phyloP scores from a whole-genome alignment of 2,113 vertebrate species.

The Festucalex cinctus region DNA sequence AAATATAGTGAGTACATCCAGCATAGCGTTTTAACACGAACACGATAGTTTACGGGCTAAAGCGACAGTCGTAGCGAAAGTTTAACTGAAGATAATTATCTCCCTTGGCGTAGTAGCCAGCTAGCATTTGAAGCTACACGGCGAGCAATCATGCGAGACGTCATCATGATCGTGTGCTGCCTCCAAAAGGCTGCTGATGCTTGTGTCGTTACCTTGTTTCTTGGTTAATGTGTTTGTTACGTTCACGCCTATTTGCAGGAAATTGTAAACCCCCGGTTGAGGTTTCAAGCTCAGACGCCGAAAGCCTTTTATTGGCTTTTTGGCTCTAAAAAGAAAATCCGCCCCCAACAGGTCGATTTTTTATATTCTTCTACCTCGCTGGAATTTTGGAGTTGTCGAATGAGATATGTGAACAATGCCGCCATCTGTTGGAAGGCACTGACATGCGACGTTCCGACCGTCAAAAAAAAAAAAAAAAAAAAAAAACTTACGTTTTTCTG shows the following conservation, averaged over 20 bases:
- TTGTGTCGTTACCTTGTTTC: conserved; percentile 37
- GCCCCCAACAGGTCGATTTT: conserved; percentile 47
- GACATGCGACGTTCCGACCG: neutral
- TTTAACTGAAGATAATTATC: neutral
- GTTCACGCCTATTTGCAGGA: conserved; percentile 14
- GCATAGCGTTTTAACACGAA: neutral
- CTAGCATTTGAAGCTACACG: conserved; percentile 1
- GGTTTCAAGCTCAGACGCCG: conserved; percentile 31
- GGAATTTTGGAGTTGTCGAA: neutral
- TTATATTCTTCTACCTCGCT: conserved; percentile 3
- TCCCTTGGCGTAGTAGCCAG: conserved; percentile 44
- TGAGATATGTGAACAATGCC: neutral
- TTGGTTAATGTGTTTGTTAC: neutral
- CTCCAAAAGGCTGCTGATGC: neutral
- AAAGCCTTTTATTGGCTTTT: conserved; percentile 36
- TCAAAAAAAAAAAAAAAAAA: too few relatives aligned
- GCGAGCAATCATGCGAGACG: neutral
- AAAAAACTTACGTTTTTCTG: too few relatives aligned
- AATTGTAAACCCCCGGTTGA: neutral
- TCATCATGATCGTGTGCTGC: neutral
- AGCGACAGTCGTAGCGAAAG: neutral
- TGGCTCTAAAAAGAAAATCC: conserved; percentile 51
- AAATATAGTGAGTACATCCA: neutral
- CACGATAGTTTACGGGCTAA: neutral
- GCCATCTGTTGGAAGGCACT: neutral